Evolutionary conservation across 1,140 invertebrate genomes (phyloP), one percentile per base, ranked within the genome.

Genomic region (Stratiolaelaps scimitus): DNA sequence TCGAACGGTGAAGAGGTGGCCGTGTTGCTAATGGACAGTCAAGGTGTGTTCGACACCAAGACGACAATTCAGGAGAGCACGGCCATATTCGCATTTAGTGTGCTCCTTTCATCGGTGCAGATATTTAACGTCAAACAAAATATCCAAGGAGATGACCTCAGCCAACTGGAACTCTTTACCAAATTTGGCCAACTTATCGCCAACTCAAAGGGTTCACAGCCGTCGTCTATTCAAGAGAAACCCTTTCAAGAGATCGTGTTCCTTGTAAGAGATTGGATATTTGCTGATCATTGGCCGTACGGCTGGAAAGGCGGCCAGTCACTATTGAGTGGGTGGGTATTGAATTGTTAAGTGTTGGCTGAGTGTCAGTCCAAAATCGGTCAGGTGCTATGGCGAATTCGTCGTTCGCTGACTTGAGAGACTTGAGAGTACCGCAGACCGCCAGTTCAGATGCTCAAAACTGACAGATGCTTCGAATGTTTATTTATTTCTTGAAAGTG

Each of bases 241-340:
- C 44, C 44, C n/a, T 45, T 45, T n/a, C 44, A 45, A 45, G 44
- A 45, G 44, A 13, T 45, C 13, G n/a, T 45, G n/a, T 45, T 45
- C 44, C 44, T 45, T 45, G 44, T 45, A 13, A 45, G 44, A 45
- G 44, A 45, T 45, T 45, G 44, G 44, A 45, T 45, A n/a, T 45
- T 45, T 45, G 13, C 44, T 45, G 13, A 45, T 45, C 13, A 45
- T 13, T 13, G 13, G n/a, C 44, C 44, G 13, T 45, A 45, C 44
- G 44, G 44, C n/a, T 45, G 44, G 44, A n/a, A 45, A 45, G 44
- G 44, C 13, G 44, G 44, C n/a, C 13, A 45, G n/a, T n/a, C n/a
- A 45, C 13, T 13, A 45, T n/a, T 45, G 44, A 45, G 44, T 13
- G 44, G 44, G 44, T 45, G 44, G n/a, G 44, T 45, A 45, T 45